Evolutionary conservation across 2,113 vertebrate genomes (phyloP), one percentile per base, ranked within the genome.

Genomic region (Columba janthina): DNA sequence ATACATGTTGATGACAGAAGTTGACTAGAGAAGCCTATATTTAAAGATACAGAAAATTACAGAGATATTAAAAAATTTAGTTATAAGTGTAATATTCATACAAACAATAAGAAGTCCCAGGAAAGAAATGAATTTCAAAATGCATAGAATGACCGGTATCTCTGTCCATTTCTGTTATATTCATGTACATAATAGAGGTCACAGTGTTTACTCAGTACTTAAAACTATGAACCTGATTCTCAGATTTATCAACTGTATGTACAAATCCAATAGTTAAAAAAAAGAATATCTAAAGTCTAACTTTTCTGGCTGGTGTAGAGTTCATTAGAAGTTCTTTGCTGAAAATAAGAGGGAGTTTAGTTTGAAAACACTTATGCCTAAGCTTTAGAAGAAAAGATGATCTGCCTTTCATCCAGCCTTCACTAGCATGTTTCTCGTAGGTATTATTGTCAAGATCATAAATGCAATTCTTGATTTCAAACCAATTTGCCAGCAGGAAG

Each of bases 381-480:
- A 80, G 22, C 26, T 78, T 74, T 94, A 64, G 84, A 91, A 87
- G 74, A 71, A 74, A 92, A 83, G 54, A 80, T 80, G 75, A 94
- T 93, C 67, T 93, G 51, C 74, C 86, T 96, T 96, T 96, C 91
- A 96, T 93, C 84, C 54, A 95, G 80, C 28, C 38, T 93, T 96
- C 87, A 94, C 66, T 54, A 61, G 53, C 28, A 64, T 86, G 60
- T 74, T 96, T 83, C 42, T 93, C 69, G 36, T 71, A 88, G 71
- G 73, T 76, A 80, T 90, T 95, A 82, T 92, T 93, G 94, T 96
- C 93, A 93, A 94, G 87, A 95, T 93, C 79, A 95, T 93, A 93
- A 96, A 96, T 79, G 38, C 77, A 73, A 53, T 94, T 95, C 70
- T 80, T 96, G 76, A 89, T 96, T 96, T 96, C 92, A 93, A 96